Evolutionary conservation across 2,113 vertebrate genomes (phyloP).

Genomic region (Motacilla alba): DNA sequence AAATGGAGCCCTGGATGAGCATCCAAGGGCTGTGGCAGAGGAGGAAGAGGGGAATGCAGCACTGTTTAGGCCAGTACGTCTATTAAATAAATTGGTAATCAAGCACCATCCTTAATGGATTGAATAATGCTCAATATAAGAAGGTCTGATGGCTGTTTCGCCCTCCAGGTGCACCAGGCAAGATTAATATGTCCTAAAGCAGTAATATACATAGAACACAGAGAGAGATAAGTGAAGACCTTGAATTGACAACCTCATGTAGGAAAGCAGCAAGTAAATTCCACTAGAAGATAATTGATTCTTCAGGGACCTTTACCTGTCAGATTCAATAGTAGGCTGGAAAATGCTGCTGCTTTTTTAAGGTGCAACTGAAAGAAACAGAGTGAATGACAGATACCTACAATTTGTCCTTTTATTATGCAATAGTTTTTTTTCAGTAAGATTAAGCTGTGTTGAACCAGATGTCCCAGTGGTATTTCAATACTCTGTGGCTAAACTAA

Average conservation of each 20-base stretch:
- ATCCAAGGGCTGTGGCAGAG: neutral
- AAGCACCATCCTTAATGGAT: neutral
- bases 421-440: neutral
- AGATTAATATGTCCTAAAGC: neutral
- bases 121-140: neutral
- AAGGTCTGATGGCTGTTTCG: neutral
- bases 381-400: neutral
- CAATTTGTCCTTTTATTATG: neutral
- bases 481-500: neutral
- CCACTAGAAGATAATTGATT: constrained; percentile 17
- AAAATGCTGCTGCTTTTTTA: neutral
- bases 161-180: neutral
- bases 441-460: neutral
- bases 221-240: neutral
- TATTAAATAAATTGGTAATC: neutral
- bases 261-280: neutral
- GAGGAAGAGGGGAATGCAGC: neutral
- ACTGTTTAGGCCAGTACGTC: neutral
- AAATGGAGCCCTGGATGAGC: neutral
- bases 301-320: neutral
- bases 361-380: neutral
- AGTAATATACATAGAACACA: neutral
- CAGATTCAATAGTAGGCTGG: neutral
- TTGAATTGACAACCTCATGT: neutral
- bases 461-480: neutral